Base-by-base conservation (phyloP, 2,797 vertebrate species). In the Chaetodon trifasciatus region DNA sequence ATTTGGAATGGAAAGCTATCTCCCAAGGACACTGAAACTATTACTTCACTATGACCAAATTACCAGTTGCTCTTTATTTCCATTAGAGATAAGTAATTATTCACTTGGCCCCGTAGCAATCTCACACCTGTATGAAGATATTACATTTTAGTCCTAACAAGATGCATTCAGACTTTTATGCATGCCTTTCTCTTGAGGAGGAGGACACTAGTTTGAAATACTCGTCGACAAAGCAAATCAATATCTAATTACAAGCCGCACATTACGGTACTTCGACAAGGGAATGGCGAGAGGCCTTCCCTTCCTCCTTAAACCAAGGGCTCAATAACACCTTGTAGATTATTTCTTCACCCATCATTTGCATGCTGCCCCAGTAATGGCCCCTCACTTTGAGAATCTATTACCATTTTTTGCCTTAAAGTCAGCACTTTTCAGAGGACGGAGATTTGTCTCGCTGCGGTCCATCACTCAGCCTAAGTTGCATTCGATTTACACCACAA, bases 231-330 rank as follows among this genome's bases (percentile, higher is more conserved):
- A 77, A 89, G 62, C 80, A 63, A 96, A 97, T 97, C 96, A 87
- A 97, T 97, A 97, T 93, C 94, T 96, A 97, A 97, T 98, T 97
- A 97, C 94, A 88, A 92, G 82, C 84, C 61, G 75, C 90, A 91
- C 92, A 94, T 96, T 94, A 90, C 64, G 88, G 66, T 64, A 88
- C 81, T 87, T 86, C 78, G 63, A 84, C 75, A 35, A 82, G 82
- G 87, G 84, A 85, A 89, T 84, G 77, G 28, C 40, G 76, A 83
- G 82, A 88, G 92, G 62, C 76, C 74, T 81, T 90, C 89, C 81
- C 61, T 89, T 84, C 87, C 86, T 82, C 61, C 91, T 95, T 92
- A 87, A 92, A 93, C 90, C 69, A 73, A 82, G 75, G 66, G 78
- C 90, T 96, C 93, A 92, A 92, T 93, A 93, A 88, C 17, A 15